These are phyloP conservation scores for Perca schrenkii DNA, from an alignment of 2,113 vertebrate genomes.

Conservation along the genomic window DNA sequence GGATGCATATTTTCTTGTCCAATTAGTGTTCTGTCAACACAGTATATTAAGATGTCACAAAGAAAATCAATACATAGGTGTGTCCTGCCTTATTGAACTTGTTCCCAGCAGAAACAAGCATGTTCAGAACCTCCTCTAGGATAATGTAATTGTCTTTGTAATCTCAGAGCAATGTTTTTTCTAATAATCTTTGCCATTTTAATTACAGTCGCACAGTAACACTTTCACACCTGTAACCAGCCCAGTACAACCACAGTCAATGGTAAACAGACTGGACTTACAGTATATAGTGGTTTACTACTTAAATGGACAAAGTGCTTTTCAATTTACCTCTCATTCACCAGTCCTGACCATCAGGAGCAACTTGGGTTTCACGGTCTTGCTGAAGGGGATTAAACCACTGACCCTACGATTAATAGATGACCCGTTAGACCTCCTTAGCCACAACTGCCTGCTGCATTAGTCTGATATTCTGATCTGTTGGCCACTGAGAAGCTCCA, in stretches of 20 bases:
- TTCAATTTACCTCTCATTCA: constrained; percentile 10
- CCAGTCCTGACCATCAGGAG: background rate
- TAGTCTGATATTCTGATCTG: background rate
- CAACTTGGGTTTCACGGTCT: background rate
- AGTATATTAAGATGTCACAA: constrained; percentile 24
- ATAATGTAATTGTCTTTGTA: background rate
- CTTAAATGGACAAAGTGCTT: background rate
- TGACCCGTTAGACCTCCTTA: background rate
- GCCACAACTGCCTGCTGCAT: background rate
- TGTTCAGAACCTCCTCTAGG: background rate
- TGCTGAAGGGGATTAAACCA: background rate
- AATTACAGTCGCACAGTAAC: background rate
- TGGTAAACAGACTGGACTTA: background rate
- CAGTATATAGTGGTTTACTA: background rate
- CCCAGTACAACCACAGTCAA: background rate
- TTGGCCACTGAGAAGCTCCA: constrained; percentile 3
- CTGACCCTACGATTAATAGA: constrained; percentile 8
- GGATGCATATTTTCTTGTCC: constrained; percentile 9
- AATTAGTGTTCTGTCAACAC: constrained; percentile 28
- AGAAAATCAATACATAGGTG: background rate
- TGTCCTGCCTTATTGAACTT: constrained; percentile 3
- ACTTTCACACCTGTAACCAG: background rate
- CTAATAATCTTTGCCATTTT: background rate
- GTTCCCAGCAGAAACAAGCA: background rate
- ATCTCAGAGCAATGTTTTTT: background rate